These are phyloP conservation scores for Brachionus manjavacas DNA, from an alignment of 1,140 invertebrate genomes.

Conservation along the genomic window DNA sequence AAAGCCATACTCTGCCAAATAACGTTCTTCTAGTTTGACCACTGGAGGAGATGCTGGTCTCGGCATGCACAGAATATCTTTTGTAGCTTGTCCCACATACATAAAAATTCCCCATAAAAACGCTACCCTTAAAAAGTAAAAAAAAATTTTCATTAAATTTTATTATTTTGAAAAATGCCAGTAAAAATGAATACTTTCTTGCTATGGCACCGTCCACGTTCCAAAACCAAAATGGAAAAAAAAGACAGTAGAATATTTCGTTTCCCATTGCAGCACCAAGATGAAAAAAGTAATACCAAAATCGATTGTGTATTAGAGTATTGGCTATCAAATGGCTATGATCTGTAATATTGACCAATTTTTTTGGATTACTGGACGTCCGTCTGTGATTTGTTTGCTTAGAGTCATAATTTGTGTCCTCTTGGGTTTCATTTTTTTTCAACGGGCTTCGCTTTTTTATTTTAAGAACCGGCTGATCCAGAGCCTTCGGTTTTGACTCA, in stretches of 20 bases:
- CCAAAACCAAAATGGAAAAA: slow-evolving; percentile 43
- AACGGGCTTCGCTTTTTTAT: neutral
- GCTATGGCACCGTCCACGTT: slow-evolving; percentile 41
- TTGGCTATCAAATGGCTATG: slow-evolving; percentile 12
- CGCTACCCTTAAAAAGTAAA: neutral
- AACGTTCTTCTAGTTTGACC: slow-evolving; percentile 68
- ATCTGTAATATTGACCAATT: neutral
- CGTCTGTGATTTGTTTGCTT: neutral
- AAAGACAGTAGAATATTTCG: slow-evolving; percentile 40
- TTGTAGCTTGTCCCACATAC: slow-evolving; percentile 69
- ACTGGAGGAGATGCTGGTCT: slow-evolving; percentile 75
- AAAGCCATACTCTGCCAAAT: slow-evolving; percentile 90
- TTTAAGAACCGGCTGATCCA: neutral
- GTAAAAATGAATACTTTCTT: slow-evolving; percentile 9
- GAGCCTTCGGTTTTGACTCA: neutral
- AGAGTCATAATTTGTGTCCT: neutral
- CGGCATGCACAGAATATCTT: slow-evolving; percentile 79
- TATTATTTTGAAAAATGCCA: neutral
- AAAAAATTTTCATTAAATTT: neutral
- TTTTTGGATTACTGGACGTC: neutral
- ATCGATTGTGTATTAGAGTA: slow-evolving; percentile 26
- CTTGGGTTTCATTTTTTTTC: neutral
- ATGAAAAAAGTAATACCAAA: slow-evolving; percentile 43
- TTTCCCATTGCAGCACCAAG: slow-evolving; percentile 41
- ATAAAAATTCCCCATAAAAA: slow-evolving; percentile 74